These are phyloP conservation scores for Rhagoletis pomonella DNA, from an alignment of 1,140 invertebrate genomes.

Conservation along the genomic window DNA sequence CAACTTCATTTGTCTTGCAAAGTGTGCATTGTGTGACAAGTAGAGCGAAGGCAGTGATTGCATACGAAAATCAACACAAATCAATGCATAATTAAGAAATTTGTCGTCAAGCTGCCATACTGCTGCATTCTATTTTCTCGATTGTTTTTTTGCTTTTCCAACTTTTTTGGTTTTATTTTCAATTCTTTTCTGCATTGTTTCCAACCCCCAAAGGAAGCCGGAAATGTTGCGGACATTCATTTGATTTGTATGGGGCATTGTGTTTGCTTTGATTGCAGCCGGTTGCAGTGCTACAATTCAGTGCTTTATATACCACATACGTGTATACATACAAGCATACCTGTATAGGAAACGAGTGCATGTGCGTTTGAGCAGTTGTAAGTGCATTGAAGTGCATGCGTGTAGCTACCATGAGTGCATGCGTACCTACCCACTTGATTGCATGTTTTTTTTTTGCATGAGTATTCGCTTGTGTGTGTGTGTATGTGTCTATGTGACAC, in stretches of 20 bases:
- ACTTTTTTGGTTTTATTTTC: not conserved
- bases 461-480: not conserved
- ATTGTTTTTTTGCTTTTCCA: not conserved
- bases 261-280: constrained; percentile 40
- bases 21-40: constrained; percentile 21
- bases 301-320: not conserved
- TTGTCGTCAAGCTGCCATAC: constrained; percentile 31
- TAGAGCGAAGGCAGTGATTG: not conserved
- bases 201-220: not conserved
- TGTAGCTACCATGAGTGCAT: constrained; percentile 42
- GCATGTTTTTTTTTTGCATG: not conserved
- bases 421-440: constrained; percentile 3
- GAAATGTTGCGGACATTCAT: constrained; percentile 39
- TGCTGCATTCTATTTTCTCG: not conserved
- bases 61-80: constrained; percentile 46
- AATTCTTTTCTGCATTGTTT: not conserved
- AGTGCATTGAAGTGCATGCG: constrained; percentile 40
- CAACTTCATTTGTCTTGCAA: constrained; percentile 26
- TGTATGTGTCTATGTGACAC: constrained; percentile 13
- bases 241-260: constrained; percentile 39
- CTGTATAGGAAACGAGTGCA: not conserved
- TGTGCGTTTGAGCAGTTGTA: not conserved
- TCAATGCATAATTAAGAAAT: constrained; percentile 53
- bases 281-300: constrained; percentile 21
- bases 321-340: not conserved